Evolutionary conservation across 2,888 invertebrate species (phyloP).

Genomic region (Megaustenia siamemsis): DNA sequence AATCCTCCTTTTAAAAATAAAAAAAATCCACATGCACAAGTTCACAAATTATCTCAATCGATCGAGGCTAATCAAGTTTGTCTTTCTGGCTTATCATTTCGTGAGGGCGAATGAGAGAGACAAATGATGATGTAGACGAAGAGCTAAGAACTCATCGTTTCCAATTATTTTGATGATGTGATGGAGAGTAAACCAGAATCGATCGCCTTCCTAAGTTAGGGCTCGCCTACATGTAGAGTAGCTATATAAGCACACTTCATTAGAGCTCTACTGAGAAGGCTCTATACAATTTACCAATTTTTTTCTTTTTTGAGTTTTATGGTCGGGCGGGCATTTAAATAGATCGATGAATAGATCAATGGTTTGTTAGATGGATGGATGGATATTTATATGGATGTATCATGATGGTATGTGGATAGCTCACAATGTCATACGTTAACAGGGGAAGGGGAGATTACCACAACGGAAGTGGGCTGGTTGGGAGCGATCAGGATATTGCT

Average conservation of each 20-base stretch:
- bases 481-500: no score
- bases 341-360: no score
- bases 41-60: constrained; percentile 25
- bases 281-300: not conserved
- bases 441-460: no score
- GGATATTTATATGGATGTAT: no score
- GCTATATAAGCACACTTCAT: not conserved
- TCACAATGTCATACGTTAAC: no score
- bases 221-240: not conserved
- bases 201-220: not conserved
- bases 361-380: no score
- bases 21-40: constrained; percentile 1
- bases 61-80: constrained; percentile 26
- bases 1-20: not conserved
- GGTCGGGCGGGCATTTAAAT: no score
- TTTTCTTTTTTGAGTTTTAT: no score
- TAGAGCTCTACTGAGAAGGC: not conserved
- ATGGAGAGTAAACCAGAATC: not conserved
- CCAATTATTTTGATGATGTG: constrained; percentile 23
- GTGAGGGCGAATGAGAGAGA: not conserved
- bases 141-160: constrained; percentile 13
- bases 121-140: not conserved
- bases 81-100: constrained; percentile 28
- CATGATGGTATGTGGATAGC: no score
- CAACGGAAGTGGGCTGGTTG: no score